Conservation (phyloP, 2,888 invertebrate genomes). For the Biston stratarius region DNA sequence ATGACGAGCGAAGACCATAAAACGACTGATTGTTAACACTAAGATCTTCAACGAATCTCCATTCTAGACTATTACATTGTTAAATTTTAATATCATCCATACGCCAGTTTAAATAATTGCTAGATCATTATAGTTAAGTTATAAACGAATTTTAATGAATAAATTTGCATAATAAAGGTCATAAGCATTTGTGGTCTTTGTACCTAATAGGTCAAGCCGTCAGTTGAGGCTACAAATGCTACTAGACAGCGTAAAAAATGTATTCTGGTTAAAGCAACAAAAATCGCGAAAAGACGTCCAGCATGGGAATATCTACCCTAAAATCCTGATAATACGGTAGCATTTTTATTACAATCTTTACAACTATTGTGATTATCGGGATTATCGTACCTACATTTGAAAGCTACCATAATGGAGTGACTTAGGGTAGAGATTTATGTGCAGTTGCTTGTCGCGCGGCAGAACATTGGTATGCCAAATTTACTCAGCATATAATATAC, state of each 20-base stretch:
- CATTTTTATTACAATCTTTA: neutral
- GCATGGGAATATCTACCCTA: neutral
- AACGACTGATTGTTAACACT: slow-evolving; percentile 47
- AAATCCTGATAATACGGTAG: neutral
- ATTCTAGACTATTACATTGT: slow-evolving; percentile 29
- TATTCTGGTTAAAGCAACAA: neutral
- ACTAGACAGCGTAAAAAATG: neutral
- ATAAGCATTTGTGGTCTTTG: slow-evolving; percentile 18
- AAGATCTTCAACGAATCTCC: slow-evolving; percentile 48
- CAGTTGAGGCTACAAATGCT: slow-evolving; percentile 12
- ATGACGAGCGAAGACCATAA: slow-evolving; percentile 8
- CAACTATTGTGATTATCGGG: no score
- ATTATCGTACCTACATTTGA: neutral
- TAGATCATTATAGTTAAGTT: slow-evolving; percentile 24
- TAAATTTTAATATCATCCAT: slow-evolving; percentile 27
- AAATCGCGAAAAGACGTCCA: neutral
- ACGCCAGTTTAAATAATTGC: slow-evolving; percentile 14
- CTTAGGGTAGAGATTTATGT: neutral
- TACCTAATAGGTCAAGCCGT: slow-evolving; percentile 11
- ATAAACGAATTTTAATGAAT: slow-evolving; percentile 10
- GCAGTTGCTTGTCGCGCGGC: neutral
- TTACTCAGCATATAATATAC: slow-evolving; percentile 14
- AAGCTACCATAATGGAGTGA: neutral
- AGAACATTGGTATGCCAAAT: neutral
- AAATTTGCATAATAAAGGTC: slow-evolving; percentile 12